Percentiles rank a stretch among this genome's conserved stretches.
Evolutionary conservation across 2,888 invertebrate genomes (phyloP).

Genomic region (Stramonita haemastoma): DNA sequence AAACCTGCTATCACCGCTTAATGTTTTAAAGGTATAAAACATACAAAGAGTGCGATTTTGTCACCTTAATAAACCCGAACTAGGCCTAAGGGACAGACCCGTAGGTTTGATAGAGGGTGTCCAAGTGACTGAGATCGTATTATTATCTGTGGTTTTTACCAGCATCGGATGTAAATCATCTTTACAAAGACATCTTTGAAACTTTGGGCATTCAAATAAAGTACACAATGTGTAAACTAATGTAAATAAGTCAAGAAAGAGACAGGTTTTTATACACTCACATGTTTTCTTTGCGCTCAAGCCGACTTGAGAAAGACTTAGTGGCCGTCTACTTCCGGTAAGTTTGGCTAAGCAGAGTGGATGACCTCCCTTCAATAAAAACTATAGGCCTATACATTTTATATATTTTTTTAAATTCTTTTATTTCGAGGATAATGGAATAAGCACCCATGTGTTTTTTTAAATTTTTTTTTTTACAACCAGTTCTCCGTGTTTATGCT

Average conservation of each 20-base stretch:
- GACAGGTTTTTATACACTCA: constrained; percentile 24
- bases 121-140: neutral
- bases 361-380: too few species aligned
- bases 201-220: too few species aligned
- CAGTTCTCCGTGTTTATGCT: too few species aligned
- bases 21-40: too few species aligned
- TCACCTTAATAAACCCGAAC: neutral
- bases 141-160: neutral
- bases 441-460: too few species aligned
- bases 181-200: neutral
- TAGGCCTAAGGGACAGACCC: neutral
- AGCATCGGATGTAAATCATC: too few species aligned
- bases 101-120: neutral
- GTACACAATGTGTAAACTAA: neutral
- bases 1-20: too few species aligned
- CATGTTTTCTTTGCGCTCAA: neutral
- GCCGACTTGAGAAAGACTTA: neutral
- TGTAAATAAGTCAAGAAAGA: neutral
- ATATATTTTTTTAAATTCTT: too few species aligned
- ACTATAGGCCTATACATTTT: too few species aligned
- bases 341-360: neutral
- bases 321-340: neutral
- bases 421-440: too few species aligned
- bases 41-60: neutral
- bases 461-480: too few species aligned